Base-by-base conservation (phyloP, 2,888 invertebrate genomes). In the Drosophila infuscata region DNA sequence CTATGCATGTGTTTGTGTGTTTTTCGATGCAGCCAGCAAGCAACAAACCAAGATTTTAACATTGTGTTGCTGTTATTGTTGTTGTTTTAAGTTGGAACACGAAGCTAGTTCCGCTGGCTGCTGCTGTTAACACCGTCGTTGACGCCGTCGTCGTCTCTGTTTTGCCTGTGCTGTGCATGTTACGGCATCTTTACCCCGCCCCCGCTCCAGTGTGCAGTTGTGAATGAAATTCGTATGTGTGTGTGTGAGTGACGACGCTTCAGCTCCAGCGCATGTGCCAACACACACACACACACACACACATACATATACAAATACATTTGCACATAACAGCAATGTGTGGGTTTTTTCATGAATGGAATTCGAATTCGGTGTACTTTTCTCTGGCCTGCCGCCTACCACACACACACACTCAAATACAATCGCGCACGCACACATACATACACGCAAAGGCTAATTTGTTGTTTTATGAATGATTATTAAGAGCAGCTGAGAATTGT, bases 291-390 rank as follows among this genome's bases (percentile, higher is more conserved):
- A 71, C 89, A 79, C 33, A 58, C 36, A 66, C 59, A 62, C 63
- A 86, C 32, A 59, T 53, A 60, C 36, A 52, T 35, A 61, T 43
- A 66, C 46, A 46, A 46, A 46, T 46, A 25, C 53, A 36, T 54
- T 61, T 48, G 38, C 46, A 60, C 43, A 79, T 75, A 58, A 67
- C 69, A 83, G 73, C 75, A 80, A 74, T 88, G 90, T 90, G 89
- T 88, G 88, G 90, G 88, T 88, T 89, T 90, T 87, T 88, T 88
- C 89, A 88, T 88, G 88, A 88, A 88, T 88, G 88, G 90, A 88
- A 88, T 90, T 90, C 87, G 88, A 79, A 90, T 90, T 90, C 90
- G 76, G 79, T 87, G 90, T 87, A 90, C 90, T 86, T 88, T 87
- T 83, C 90, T 87, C 89, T 79, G 68, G 53, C 56, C 75, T 72